Evolutionary conservation across 2,888 invertebrate species (phyloP).

Genomic region (Odontocerum albicorne): DNA sequence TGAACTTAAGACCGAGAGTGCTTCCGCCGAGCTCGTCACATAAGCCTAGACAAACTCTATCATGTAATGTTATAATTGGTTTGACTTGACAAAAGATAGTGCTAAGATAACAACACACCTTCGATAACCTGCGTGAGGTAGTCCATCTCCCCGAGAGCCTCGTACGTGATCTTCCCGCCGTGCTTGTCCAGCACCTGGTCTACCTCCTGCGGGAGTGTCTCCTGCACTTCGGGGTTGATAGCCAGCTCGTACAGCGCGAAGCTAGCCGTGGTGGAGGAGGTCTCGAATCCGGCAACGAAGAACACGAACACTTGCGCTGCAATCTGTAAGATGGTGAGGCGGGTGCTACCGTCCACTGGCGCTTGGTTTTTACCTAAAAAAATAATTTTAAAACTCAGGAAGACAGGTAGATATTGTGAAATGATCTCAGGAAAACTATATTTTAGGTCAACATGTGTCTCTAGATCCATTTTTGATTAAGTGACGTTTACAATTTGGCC

Average conservation of each 20-base stretch:
- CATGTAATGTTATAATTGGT: no score
- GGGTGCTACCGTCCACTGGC: slow-evolving; percentile 11
- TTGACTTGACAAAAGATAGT: no score
- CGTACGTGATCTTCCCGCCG: slow-evolving; percentile 48
- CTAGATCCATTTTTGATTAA: no score
- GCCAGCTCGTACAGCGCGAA: slow-evolving; percentile 54
- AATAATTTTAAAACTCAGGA: no score
- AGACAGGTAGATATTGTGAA: no score
- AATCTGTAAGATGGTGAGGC: slow-evolving; percentile 49
- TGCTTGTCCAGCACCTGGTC: slow-evolving; percentile 43
- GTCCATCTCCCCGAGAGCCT: slow-evolving; percentile 49
- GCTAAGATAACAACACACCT: no score
- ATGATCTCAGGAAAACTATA: no score
- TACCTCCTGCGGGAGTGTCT: slow-evolving; percentile 49
- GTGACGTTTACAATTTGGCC: no score
- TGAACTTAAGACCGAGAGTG: no score
- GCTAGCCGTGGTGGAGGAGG: slow-evolving; percentile 52
- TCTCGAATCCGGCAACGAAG: slow-evolving; percentile 57
- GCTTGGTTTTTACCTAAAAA: slow-evolving; percentile 11
- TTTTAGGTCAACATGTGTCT: no score
- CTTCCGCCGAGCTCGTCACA: no score
- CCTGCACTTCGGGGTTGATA: slow-evolving; percentile 49
- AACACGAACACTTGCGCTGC: slow-evolving; percentile 58
- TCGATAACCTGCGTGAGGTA: slow-evolving; percentile 52
- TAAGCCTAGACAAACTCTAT: no score